phyloP scores from a whole-genome alignment of 2,888 invertebrate genomes.

The Apocheima hispidaria region DNA sequence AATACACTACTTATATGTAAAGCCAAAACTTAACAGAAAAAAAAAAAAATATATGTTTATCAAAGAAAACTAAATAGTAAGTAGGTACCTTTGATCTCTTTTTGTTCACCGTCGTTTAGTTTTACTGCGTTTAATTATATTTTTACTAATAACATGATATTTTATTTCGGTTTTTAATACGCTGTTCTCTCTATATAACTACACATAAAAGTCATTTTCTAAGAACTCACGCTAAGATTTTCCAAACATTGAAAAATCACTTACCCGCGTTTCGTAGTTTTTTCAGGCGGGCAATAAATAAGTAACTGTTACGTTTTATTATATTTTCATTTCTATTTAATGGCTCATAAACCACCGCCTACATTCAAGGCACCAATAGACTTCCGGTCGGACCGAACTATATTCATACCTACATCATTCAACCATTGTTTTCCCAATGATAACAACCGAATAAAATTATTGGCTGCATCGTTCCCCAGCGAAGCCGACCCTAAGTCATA shows the following conservation, averaged over 20 bases:
- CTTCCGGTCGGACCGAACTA: constrained; percentile 57
- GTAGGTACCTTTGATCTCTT: too few species aligned
- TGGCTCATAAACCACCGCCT: constrained; percentile 51
- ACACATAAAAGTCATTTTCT: constrained; percentile 1
- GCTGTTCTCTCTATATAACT: neutral
- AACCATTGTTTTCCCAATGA: constrained; percentile 81
- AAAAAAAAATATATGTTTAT: too few species aligned
- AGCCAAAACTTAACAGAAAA: too few species aligned
- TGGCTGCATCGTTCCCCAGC: constrained; percentile 62
- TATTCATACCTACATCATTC: constrained; percentile 65
- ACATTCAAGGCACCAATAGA: constrained; percentile 60
- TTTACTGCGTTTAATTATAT: too few species aligned
- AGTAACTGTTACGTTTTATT: constrained; percentile 22
- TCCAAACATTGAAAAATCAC: constrained; percentile 20
- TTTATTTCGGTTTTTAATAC: neutral
- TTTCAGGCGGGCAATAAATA: constrained; percentile 38
- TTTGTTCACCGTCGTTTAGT: too few species aligned
- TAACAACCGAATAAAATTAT: constrained; percentile 81
- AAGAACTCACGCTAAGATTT: constrained; percentile 12
- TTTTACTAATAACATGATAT: neutral
- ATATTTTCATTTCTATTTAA: constrained; percentile 39
- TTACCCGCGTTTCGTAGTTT: constrained; percentile 35
- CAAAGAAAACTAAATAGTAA: too few species aligned
- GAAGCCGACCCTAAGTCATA: constrained; percentile 52
- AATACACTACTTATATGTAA: too few species aligned